phyloP scores from a whole-genome alignment of 1,140 invertebrate genomes.

The Drosophila santomea region DNA sequence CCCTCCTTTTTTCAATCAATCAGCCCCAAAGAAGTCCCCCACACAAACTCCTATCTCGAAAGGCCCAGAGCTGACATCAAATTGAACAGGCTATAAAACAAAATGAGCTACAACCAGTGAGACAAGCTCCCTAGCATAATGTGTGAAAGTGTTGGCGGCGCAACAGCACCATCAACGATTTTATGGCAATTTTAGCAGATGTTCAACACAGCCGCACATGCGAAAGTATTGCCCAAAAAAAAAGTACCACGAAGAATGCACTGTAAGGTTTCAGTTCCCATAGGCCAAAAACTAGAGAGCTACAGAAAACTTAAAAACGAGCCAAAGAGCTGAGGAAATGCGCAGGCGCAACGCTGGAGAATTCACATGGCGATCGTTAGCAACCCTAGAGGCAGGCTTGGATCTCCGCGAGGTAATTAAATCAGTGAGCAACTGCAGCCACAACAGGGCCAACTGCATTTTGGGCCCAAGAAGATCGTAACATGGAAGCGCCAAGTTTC shows the following conservation, averaged over 20 bases:
- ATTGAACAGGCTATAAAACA: conserved; percentile 57
- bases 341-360: conserved; percentile 41
- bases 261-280: conserved; percentile 43
- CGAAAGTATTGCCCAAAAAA: conserved; percentile 36
- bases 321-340: conserved; percentile 43
- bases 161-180: conserved; percentile 29
- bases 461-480: conserved; percentile 57
- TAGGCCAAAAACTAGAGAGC: conserved; percentile 18
- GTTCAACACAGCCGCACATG: conserved; percentile 41
- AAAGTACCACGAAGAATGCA: conserved; percentile 53
- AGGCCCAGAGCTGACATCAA: conserved; percentile 33
- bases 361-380: conserved; percentile 58
- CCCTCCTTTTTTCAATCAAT: conserved; percentile 22
- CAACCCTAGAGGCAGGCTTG: conserved; percentile 44
- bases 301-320: conserved; percentile 8
- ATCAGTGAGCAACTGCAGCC: conserved; percentile 39
- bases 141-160: conserved; percentile 59
- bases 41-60: conserved; percentile 14
- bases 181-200: conserved; percentile 60
- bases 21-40: conserved; percentile 4
- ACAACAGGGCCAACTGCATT: conserved; percentile 31
- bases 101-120: conserved; percentile 45
- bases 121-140: conserved; percentile 39
- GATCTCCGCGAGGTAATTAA: conserved; percentile 48
- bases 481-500: conserved; percentile 66